These are phyloP conservation scores for Chironomus tentans DNA, from an alignment of 2,888 invertebrate genomes.

Conservation along the genomic window DNA sequence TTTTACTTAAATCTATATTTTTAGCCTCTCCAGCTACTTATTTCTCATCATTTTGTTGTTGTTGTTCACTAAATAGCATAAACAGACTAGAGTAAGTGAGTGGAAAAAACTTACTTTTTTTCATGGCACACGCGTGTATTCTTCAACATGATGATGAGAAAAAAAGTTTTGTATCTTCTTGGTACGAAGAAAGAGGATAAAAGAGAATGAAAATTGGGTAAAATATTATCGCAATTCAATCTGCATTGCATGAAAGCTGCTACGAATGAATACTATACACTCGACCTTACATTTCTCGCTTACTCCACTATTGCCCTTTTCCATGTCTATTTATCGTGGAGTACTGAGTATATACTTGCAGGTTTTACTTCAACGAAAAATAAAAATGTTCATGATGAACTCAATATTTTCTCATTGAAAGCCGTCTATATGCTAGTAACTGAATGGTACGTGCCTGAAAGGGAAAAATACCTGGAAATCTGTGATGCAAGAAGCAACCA, in stretches of 20 bases:
- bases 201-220: neutral
- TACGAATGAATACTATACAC: neutral
- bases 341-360: neutral
- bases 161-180: neutral
- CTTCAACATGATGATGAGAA: neutral
- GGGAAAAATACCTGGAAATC: conserved; percentile 4
- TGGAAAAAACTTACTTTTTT: neutral
- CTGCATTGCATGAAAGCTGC: neutral
- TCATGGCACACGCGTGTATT: neutral
- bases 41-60: neutral
- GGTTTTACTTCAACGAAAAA: neutral
- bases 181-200: neutral
- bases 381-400: neutral
- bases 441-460: neutral
- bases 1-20: conserved; percentile 16
- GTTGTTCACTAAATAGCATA: neutral
- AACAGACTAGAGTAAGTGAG: neutral
- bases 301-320: neutral
- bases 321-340: neutral
- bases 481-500: neutral
- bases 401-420: neutral
- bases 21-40: neutral
- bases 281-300: neutral
- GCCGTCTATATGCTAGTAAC: neutral
- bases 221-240: neutral